Base-by-base conservation (phyloP, 2,113 vertebrate genomes). In the Paraplagusia blochii region DNA sequence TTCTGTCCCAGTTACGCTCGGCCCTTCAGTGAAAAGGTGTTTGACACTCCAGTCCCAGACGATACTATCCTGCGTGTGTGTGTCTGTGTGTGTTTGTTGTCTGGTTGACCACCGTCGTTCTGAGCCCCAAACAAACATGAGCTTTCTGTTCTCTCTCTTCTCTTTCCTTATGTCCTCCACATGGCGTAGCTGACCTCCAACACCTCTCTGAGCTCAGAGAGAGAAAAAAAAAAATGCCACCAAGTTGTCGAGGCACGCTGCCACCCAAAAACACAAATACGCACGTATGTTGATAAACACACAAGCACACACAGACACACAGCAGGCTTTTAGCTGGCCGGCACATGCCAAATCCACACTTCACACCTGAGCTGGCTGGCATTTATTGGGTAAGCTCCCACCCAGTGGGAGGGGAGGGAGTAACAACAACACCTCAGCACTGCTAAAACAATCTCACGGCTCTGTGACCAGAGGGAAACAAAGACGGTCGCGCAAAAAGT, bases 341-440 rank as follows among this genome's bases (percentile, higher is more conserved):
- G 59, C 61, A 83, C 77, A 69, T 81, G 81, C 73, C 82, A 79
- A 69, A 83, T 77, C 72, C 69, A 81, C 82, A 88, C 85, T 88
- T 88, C 84, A 85, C 88, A 89, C 85, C 74, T 73, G 74, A 52
- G 66, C 68, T 73, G 55, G 49, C 72, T 66, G 62, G 59, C 56
- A 67, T 87, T 86, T 76, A 79, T 72, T 85, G 73, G 79, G 74
- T 77, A 77, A 73, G 78, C 76, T 71, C 74, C 67, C 72, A 67
- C 75, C 56, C 46, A 12, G 72, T 66, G 70, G 71, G 72, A 62
- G 52, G 52, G 66, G 47, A 58, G 64, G 73, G 76, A 71, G 63
- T 63, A 78, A 77, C 66, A 78, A 77, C 66, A 82, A 76, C 84
- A 86, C 77, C 74, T 87, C 62, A 11, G 58, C 63, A 56, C 55